These are phyloP conservation scores for Eupithecia tripunctaria DNA, from an alignment of 2,888 invertebrate species.

Conservation along the genomic window DNA sequence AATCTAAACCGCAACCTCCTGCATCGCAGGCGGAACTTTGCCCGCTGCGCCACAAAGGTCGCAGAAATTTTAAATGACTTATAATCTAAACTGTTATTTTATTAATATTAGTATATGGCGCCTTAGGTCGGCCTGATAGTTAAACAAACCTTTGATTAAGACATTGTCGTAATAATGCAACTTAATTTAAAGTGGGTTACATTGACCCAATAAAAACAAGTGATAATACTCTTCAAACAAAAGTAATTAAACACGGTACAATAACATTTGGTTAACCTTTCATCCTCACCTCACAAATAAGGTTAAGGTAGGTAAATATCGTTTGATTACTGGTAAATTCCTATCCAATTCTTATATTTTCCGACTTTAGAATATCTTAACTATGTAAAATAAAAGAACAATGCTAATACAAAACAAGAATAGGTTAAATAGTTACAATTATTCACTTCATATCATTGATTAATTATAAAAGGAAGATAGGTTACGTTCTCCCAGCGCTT, in stretches of 20 bases:
- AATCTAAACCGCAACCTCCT: no score
- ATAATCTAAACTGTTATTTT: neutral
- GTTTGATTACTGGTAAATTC: neutral
- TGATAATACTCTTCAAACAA: constrained; percentile 6
- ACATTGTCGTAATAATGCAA: neutral
- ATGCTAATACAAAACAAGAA: neutral
- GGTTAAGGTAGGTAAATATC: neutral
- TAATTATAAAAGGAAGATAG: no score
- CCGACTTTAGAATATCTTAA: neutral
- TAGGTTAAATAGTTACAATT: no score
- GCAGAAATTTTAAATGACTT: neutral
- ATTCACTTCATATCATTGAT: no score
- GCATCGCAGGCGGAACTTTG: no score
- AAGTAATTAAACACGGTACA: neutral
- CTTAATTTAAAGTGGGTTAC: neutral
- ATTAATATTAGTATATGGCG: neutral
- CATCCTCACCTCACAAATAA: neutral
- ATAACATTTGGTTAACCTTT: constrained; percentile 2
- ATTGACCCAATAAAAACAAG: neutral
- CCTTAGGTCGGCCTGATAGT: neutral
- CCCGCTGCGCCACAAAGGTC: no score
- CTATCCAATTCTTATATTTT: neutral
- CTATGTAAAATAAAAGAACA: neutral
- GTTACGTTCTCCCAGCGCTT: no score
- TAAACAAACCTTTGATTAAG: constrained; percentile 3